A percentile compares a stretch with the other conserved stretches of the same genome.
Conservation (phyloP, 1,140 invertebrate genomes). For the Drosophila rhopaloa region DNA sequence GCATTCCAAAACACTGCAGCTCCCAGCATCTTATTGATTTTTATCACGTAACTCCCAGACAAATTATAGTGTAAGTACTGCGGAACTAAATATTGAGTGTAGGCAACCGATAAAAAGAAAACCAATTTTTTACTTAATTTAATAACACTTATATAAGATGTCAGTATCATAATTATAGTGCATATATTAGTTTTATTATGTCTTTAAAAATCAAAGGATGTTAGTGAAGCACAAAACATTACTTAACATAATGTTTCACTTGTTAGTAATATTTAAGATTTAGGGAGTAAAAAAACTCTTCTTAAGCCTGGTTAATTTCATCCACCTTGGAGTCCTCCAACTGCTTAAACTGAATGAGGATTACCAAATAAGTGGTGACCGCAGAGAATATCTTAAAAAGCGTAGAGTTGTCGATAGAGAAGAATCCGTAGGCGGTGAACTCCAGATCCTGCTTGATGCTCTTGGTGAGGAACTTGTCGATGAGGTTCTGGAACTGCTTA, state of each 20-base stretch:
- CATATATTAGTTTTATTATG: too few relatives aligned
- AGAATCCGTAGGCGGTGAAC: slow-evolving; percentile 83
- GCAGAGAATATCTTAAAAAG: slow-evolving; percentile 83
- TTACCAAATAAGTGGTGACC: slow-evolving; percentile 80
- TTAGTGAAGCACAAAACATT: too few relatives aligned
- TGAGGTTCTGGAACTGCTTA: slow-evolving; percentile 80
- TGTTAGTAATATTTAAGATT: too few relatives aligned
- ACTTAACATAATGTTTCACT: too few relatives aligned
- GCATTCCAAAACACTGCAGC: slow-evolving; percentile 17
- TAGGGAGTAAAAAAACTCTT: too few relatives aligned
- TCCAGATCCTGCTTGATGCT: slow-evolving; percentile 82
- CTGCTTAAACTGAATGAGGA: slow-evolving; percentile 81
- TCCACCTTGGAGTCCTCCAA: slow-evolving; percentile 78
- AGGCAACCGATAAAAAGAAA: background rate
- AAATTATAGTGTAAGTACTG: slow-evolving; percentile 6
- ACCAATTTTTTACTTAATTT: background rate
- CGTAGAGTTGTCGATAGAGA: slow-evolving; percentile 81
- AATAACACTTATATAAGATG: background rate
- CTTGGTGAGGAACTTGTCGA: slow-evolving; percentile 82
- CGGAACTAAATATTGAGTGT: background rate
- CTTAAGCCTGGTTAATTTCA: slow-evolving; percentile 22
- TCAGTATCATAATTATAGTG: too few relatives aligned
- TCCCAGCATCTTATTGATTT: slow-evolving; percentile 16
- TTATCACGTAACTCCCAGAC: slow-evolving; percentile 14
- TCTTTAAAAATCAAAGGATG: too few relatives aligned